Percentiles rank a stretch among this genome's conserved stretches.
phyloP scores from a whole-genome alignment of 2,797 vertebrate species.

The Lagocephalus sceleratus region DNA sequence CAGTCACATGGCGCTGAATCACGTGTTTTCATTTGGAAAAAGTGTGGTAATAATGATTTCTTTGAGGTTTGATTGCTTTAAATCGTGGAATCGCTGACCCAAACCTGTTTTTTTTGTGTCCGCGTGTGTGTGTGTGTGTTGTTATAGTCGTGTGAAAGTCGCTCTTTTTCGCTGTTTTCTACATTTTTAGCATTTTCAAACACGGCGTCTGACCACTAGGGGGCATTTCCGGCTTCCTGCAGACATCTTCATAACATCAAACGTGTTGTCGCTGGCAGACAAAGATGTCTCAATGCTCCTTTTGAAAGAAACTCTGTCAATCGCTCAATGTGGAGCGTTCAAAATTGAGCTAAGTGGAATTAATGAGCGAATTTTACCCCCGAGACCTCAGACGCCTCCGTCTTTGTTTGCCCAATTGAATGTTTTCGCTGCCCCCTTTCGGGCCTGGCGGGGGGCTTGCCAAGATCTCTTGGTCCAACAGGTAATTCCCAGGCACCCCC shows the following conservation, averaged over 20 bases:
- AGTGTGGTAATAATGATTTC: slow-evolving; percentile 24
- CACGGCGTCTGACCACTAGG: no score
- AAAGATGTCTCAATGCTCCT: slow-evolving; percentile 68
- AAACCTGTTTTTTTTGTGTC: no score
- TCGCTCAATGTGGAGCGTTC: slow-evolving; percentile 49
- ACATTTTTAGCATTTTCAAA: no score
- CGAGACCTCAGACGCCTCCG: slow-evolving; percentile 47
- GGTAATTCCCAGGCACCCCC: slow-evolving; percentile 73
- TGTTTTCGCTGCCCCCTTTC: slow-evolving; percentile 51
- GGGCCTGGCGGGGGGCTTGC: slow-evolving; percentile 42
- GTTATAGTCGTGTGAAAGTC: background rate
- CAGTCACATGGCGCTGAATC: slow-evolving; percentile 45
- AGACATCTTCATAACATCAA: slow-evolving; percentile 21
- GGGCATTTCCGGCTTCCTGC: no score
- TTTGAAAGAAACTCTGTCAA: slow-evolving; percentile 60
- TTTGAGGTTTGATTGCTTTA: no score
- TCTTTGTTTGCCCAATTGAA: slow-evolving; percentile 61
- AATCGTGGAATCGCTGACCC: no score
- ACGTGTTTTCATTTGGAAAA: slow-evolving; percentile 65
- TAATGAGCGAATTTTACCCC: slow-evolving; percentile 66
- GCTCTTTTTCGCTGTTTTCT: slow-evolving; percentile 22
- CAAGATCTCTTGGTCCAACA: slow-evolving; percentile 56
- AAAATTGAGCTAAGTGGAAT: slow-evolving; percentile 69
- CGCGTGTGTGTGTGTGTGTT: no score
- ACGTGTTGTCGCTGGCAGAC: slow-evolving; percentile 22